Percentiles rank a stretch among this genome's conserved stretches.
Conservation (phyloP, 2,888 invertebrate species). For the Dyspetes luteomarginatus region DNA sequence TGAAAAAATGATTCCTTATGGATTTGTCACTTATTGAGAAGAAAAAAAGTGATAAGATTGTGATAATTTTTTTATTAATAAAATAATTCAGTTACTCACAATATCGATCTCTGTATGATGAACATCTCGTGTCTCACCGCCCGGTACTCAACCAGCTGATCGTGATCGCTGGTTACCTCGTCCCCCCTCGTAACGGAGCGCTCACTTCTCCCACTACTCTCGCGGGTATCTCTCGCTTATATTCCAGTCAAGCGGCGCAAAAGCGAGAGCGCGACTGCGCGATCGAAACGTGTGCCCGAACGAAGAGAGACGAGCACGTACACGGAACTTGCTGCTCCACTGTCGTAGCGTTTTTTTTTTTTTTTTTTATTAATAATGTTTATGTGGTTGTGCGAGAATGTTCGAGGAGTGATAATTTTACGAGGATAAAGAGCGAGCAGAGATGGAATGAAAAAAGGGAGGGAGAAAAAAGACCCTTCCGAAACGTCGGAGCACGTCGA, state of each 20-base stretch:
- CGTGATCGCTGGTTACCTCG: constrained; percentile 55
- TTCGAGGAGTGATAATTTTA: not conserved
- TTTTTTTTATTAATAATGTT: not conserved
- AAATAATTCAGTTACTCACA: constrained; percentile 72
- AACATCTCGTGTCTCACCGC: constrained; percentile 75
- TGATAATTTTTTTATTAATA: not conserved
- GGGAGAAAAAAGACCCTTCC: not conserved
- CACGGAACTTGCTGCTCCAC: constrained; percentile 6
- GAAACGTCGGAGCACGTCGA: not conserved
- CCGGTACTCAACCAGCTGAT: constrained; percentile 76
- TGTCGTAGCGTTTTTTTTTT: constrained; percentile 14
- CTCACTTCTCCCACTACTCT: constrained; percentile 5
- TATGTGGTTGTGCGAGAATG: constrained; percentile 5
- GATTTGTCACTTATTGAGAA: not conserved
- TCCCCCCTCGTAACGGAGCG: constrained; percentile 9
- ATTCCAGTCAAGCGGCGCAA: constrained; percentile 52
- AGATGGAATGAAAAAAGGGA: not conserved
- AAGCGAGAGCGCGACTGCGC: constrained; percentile 74
- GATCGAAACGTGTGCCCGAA: constrained; percentile 67
- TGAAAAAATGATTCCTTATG: not conserved
- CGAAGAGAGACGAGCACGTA: constrained; percentile 11
- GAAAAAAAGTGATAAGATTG: not conserved
- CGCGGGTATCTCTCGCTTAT: constrained; percentile 24
- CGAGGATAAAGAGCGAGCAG: not conserved
- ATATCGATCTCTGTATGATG: constrained; percentile 77